Percentiles rank a stretch among this genome's conserved stretches.
phyloP scores from a whole-genome alignment of 2,113 vertebrate species.

The Eleginops maclovinus region DNA sequence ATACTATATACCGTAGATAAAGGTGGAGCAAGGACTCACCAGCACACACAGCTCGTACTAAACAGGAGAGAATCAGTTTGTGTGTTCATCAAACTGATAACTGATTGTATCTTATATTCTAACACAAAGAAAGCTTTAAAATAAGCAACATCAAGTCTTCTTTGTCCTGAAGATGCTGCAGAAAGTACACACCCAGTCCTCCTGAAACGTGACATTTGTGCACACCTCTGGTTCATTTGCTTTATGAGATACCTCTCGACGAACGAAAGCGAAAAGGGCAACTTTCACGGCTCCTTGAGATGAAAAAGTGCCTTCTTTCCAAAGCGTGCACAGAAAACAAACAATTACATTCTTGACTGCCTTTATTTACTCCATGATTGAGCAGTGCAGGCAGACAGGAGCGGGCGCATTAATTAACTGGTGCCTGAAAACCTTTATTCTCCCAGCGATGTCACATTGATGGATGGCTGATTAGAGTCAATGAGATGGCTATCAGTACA shows the following conservation, averaged over 20 bases:
- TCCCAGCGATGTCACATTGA: slow-evolving; percentile 89
- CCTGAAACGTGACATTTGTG: slow-evolving; percentile 66
- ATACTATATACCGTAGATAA: no score
- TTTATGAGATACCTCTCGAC: slow-evolving; percentile 63
- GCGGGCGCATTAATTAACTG: slow-evolving; percentile 94
- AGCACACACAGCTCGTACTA: no score
- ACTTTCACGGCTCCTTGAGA: slow-evolving; percentile 76
- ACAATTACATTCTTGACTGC: slow-evolving; percentile 94
- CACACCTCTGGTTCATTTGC: slow-evolving; percentile 72
- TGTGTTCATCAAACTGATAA: no score
- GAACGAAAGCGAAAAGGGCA: slow-evolving; percentile 75
- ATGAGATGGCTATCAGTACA: slow-evolving; percentile 84
- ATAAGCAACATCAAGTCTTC: neutral
- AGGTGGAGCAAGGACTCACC: no score
- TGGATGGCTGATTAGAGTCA: slow-evolving; percentile 88
- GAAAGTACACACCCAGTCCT: slow-evolving; percentile 8
- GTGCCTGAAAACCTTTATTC: slow-evolving; percentile 88
- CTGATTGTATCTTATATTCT: no score
- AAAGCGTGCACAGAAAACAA: slow-evolving; percentile 86
- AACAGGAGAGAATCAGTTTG: no score
- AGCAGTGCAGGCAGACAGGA: slow-evolving; percentile 89
- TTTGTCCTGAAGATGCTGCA: neutral
- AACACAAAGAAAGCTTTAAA: neutral
- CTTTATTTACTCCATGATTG: slow-evolving; percentile 93
- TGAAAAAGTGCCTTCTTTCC: slow-evolving; percentile 81